Percentiles rank a stretch among this genome's conserved stretches.
Conservation (phyloP, 2,888 invertebrate species). For the Acrobasis repandana region DNA sequence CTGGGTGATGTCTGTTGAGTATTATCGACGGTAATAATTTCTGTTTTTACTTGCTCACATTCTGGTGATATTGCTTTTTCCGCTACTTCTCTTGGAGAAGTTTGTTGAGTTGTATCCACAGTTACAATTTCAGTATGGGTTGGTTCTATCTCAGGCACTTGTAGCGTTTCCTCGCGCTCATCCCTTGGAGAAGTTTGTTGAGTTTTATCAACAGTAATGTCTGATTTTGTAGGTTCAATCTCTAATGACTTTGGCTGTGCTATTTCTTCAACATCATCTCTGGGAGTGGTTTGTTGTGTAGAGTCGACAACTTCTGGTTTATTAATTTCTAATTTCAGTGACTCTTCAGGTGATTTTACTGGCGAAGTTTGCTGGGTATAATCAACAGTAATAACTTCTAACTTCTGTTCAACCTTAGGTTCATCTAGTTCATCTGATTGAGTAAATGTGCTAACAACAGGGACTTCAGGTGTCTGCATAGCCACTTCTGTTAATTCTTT, state of each 20-base stretch:
- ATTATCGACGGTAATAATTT: constrained; percentile 23
- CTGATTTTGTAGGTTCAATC: constrained; percentile 24
- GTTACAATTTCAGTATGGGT: constrained; percentile 44
- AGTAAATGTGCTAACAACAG: constrained; percentile 60
- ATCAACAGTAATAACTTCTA: constrained; percentile 48
- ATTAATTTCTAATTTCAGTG: constrained; percentile 36
- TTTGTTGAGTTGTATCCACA: constrained; percentile 59
- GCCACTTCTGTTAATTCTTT: constrained; percentile 59
- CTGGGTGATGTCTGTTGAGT: constrained; percentile 30
- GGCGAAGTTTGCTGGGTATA: constrained; percentile 52
- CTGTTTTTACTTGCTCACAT: constrained; percentile 13
- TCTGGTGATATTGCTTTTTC: constrained; percentile 17
- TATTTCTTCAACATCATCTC: constrained; percentile 20
- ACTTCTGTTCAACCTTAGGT: constrained; percentile 32
- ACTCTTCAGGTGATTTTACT: constrained; percentile 40
- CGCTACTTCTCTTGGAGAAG: constrained; percentile 37
- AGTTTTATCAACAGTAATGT: constrained; percentile 23
- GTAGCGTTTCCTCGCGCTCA: constrained; percentile 30
- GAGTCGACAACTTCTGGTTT: constrained; percentile 43
- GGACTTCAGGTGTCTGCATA: constrained; percentile 67
- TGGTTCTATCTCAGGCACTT: constrained; percentile 39
- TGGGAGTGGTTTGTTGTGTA: constrained; percentile 58
- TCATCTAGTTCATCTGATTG: constrained; percentile 66
- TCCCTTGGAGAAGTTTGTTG: constrained; percentile 84
- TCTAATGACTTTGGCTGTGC: constrained; percentile 1